phyloP scores from a whole-genome alignment of 2,797 vertebrate genomes.

The Micromesistius poutassou region DNA sequence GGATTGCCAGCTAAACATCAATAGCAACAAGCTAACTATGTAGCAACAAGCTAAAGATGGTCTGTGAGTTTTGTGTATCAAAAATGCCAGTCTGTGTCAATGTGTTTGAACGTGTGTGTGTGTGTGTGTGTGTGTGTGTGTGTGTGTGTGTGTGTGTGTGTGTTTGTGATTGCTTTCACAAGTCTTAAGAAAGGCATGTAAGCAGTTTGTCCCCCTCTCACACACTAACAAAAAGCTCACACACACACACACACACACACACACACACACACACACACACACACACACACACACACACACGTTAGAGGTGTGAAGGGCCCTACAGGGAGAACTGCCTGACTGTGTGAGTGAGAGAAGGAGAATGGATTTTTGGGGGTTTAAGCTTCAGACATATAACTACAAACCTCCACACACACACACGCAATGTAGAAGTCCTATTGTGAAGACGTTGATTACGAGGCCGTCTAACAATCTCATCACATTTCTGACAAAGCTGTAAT shows the following conservation, averaged over 20 bases:
- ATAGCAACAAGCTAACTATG: no score
- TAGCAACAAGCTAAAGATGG: no score
- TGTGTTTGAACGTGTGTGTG: neutral
- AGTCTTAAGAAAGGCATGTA: neutral
- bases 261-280: no score
- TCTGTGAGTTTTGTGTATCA: no score
- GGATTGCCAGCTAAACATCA: no score
- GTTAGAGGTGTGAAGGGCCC: no score
- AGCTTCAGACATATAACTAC: neutral
- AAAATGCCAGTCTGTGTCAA: no score
- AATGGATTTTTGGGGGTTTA: neutral
- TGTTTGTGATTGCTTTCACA: neutral
- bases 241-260: no score
- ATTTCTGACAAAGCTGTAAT: neutral
- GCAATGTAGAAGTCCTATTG: neutral
- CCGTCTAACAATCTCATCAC: neutral
- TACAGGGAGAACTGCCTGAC: no score
- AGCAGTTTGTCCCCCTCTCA: neutral
- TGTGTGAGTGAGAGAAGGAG: no score
- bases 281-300: no score
- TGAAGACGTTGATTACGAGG: neutral
- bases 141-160: neutral
- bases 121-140: neutral
- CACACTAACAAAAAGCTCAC: no score
- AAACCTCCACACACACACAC: neutral